Evolutionary conservation across 2,797 vertebrate genomes (phyloP).

Genomic region (Halcyon smyrnensis): DNA sequence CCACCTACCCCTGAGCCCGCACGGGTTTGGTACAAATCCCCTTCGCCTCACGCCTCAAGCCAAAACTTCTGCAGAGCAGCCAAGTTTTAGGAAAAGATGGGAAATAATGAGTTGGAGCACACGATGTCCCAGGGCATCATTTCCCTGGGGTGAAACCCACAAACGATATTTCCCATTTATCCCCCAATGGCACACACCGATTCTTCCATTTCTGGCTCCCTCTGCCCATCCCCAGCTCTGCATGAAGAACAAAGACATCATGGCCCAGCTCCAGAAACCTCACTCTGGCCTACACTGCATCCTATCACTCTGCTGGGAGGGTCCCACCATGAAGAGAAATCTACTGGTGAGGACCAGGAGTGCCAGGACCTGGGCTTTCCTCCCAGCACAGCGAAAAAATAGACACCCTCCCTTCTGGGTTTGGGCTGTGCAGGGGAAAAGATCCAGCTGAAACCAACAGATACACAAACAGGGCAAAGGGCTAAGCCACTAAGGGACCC

Average conservation of each 20-base stretch:
- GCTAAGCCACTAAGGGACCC: background rate
- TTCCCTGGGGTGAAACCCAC: background rate
- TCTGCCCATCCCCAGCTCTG: conserved; percentile 40
- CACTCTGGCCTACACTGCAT: background rate
- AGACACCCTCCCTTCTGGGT: background rate
- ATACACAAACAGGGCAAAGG: background rate
- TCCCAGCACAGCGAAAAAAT: background rate
- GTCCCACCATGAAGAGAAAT: background rate
- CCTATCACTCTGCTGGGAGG: background rate
- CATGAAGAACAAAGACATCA: conserved; percentile 67
- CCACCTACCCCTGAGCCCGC: accelerated
- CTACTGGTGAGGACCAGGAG: background rate
- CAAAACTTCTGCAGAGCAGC: accelerated
- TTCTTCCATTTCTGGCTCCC: background rate
- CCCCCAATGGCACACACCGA: background rate
- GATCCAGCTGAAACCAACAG: background rate
- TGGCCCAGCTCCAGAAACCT: conserved; percentile 44
- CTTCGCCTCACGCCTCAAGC: background rate
- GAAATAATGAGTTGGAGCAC: background rate
- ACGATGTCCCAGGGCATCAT: accelerated
- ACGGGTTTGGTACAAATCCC: background rate
- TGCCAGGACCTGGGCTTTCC: background rate
- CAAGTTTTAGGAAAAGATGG: background rate
- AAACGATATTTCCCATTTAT: background rate
- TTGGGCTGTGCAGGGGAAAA: background rate